A percentile compares a stretch with the other conserved stretches of the same genome.
These are phyloP conservation scores for Marmota flaviventris DNA, from an alignment of 2,113 vertebrate species.

Conservation along the genomic window DNA sequence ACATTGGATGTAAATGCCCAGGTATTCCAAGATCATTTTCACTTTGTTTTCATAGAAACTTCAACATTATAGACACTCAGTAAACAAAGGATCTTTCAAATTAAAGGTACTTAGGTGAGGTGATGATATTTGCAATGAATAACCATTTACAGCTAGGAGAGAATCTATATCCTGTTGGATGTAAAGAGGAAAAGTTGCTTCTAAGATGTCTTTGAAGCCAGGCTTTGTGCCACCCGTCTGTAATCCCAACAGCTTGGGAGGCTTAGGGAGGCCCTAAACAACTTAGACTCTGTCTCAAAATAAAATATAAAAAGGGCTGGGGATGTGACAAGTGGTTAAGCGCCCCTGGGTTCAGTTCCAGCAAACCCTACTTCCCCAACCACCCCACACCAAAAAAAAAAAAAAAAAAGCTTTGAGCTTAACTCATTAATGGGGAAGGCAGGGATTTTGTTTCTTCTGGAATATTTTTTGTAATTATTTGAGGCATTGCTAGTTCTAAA, in stretches of 20 bases:
- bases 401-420: neutral
- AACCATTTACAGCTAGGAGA: neutral
- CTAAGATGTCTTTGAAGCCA: neutral
- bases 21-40: constrained; percentile 2
- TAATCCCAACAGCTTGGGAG: no score
- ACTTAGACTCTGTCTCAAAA: no score
- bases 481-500: neutral
- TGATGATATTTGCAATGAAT: constrained; percentile 42
- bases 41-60: constrained; percentile 39
- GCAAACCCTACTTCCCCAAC: no score
- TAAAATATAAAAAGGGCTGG: no score
- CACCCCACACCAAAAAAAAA: no score
- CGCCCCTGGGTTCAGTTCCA: no score
- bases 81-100: constrained; percentile 34
- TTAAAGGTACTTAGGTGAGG: constrained; percentile 25
- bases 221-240: no score
- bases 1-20: constrained; percentile 14
- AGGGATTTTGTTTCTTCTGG: neutral
- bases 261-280: no score
- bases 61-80: neutral
- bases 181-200: constrained; percentile 37
- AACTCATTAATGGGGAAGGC: neutral
- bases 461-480: constrained; percentile 32
- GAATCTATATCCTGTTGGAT: constrained; percentile 16
- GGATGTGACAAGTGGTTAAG: no score